Evolutionary conservation across 2,113 vertebrate genomes (phyloP), one percentile per base, ranked within the genome.

Genomic region (Ceratotherium simum): DNA sequence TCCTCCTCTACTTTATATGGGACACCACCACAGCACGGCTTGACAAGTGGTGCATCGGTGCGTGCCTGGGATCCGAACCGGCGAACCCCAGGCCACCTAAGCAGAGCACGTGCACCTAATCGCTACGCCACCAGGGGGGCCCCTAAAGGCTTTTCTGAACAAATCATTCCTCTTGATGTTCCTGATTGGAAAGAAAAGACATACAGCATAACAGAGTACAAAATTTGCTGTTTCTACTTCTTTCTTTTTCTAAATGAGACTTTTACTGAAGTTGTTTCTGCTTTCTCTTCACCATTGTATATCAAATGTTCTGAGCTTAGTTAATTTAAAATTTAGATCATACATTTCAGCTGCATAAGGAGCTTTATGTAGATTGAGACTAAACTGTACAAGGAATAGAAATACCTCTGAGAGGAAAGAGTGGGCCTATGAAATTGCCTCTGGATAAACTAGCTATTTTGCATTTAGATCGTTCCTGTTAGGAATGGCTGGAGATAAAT

Each of bases 251-350:
- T 42, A 69, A 76, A 14, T 58, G 51, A 75, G 29, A 56, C n/a
- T n/a, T 84, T 88, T 69, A 25, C n/a, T 27, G 31, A 90, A 20
- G 9, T 36, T 62, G 14, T 33, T 75, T 78, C 27, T 88, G 2
- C 8, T 88, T 97, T 80, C 56, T 6, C 27, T 18, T 16, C 1
- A 16, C 23, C 29, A 69, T 56, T 93, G 76, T 83, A 33, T 36
- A 23, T 75, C 21, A 92, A 23, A 73, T 96, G 11, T 7, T 78
- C 16, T 33, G 39, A n/a, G 48, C 46, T 79, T 84, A 78, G 48
- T 60, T 69, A 56, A 72, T 83, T 87, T 87, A 82, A 87, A 83
- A 83, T 95, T 83, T 64, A 80, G n/a, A 72, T 33, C 2, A 58
- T 17, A 18, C 8, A 58, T 29, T 65, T 93, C 42, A 70, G 60